These are phyloP conservation scores for Pseudochirops cupreus DNA, from an alignment of 2,797 vertebrate species.

Conservation along the genomic window DNA sequence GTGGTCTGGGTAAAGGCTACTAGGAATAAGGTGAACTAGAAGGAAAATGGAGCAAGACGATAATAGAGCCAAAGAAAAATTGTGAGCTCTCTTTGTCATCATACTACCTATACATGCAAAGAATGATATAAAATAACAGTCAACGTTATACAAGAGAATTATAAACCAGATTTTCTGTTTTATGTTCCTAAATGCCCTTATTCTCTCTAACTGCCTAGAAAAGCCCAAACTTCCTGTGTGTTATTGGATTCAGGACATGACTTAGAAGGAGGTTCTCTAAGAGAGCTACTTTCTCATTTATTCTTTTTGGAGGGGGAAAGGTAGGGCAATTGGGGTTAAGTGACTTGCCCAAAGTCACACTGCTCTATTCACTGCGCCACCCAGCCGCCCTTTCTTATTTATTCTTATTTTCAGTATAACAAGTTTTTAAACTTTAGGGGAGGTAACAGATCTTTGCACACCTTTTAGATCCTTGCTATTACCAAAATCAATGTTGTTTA, in stretches of 20 bases:
- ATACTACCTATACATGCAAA: neutral
- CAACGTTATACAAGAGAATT: neutral
- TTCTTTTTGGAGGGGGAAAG: neutral
- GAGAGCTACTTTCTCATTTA: neutral
- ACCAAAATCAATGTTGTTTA: neutral
- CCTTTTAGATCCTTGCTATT: neutral
- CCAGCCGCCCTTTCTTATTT: neutral
- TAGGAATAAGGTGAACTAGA: neutral
- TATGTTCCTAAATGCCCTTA: neutral
- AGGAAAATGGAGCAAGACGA: neutral
- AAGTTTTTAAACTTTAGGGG: neutral
- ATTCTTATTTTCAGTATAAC: conserved; percentile 3
- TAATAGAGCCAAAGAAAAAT: neutral
- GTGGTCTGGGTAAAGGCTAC: neutral
- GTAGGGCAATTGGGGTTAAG: too few relatives aligned
- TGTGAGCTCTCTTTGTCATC: neutral
- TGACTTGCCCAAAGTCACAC: too few relatives aligned
- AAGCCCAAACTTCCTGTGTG: neutral
- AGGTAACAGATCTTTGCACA: neutral
- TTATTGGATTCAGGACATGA: conserved; percentile 36
- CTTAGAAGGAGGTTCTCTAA: conserved; percentile 3
- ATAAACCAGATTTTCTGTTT: neutral
- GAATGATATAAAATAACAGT: neutral
- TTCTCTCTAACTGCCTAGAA: neutral
- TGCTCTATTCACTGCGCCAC: too few relatives aligned